These are phyloP conservation scores for Alcedo atthis DNA, from an alignment of 2,797 vertebrate genomes.

Conservation along the genomic window DNA sequence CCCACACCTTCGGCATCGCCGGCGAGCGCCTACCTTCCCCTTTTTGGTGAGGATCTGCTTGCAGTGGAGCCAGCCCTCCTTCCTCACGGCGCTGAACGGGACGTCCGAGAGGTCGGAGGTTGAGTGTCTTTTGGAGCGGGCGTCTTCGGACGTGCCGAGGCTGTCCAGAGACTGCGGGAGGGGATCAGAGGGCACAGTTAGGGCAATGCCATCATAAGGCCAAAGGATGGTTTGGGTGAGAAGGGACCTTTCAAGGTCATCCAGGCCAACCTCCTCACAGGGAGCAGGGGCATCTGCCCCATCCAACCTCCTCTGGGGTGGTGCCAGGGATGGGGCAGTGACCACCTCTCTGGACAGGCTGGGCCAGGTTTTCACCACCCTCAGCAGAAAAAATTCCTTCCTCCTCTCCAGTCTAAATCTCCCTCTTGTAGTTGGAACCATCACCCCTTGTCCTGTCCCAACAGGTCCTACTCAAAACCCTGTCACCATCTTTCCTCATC, in stretches of 20 bases:
- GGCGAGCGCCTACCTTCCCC: slow-evolving; percentile 87
- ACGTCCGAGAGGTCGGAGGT: slow-evolving; percentile 93
- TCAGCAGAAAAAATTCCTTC: background rate
- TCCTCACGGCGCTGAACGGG: slow-evolving; percentile 88
- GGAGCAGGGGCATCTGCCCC: background rate
- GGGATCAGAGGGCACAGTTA: rapidly evolving
- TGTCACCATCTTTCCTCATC: background rate
- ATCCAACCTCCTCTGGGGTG: background rate
- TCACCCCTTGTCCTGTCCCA: background rate
- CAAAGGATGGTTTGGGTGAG: background rate
- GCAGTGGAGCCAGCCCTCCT: slow-evolving; percentile 96
- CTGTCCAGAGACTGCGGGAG: slow-evolving; percentile 89
- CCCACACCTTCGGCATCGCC: background rate
- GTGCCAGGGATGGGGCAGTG: background rate
- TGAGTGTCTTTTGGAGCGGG: slow-evolving; percentile 92
- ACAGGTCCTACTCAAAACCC: background rate
- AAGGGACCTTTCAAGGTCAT: background rate
- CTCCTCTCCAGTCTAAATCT: background rate
- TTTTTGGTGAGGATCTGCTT: slow-evolving; percentile 97
- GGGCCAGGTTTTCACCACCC: background rate
- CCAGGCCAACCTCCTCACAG: too few species aligned
- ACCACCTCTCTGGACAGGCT: background rate
- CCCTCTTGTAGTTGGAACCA: background rate
- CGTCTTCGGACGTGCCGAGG: slow-evolving; percentile 88
- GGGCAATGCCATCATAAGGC: background rate